Evolutionary conservation across 2,113 vertebrate species (phyloP), one percentile per base, ranked within the genome.

Genomic region (Oncorhynchus nerka): DNA sequence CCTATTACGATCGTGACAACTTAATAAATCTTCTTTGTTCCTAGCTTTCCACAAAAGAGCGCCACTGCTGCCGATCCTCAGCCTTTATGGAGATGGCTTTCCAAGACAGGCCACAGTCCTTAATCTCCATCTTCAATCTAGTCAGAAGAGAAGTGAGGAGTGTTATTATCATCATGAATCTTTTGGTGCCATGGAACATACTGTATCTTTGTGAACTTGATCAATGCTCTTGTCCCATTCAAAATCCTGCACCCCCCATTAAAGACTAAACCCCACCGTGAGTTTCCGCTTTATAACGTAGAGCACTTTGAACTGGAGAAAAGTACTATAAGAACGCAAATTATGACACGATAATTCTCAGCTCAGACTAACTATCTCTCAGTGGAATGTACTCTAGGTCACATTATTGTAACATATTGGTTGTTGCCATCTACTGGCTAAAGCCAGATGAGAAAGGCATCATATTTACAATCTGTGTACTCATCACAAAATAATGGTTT

Each of bases 351-450:
- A 64, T 64, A 11, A n/a, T 64, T 24, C 11, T 22, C 20, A 3
- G 20, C n/a, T 64, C n/a, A 22, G 20, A 22, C 20, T 45, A 45
- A 45, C 39, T 45, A 9, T n/a, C 64, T 12, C 19, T 64, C 61
- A 11, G 22, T 66, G 64, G 64, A 26, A 30, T 26, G 49, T 48
- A 30, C 66, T 30, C 66, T 9, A 20, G 68, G 8, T n/a, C n/a
- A 32, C 9, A 71, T 79, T 82, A 75, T 77, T 9, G 75, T 76
- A 65, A 61, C 74, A 85, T 80, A 89, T 65, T 72, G 73, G 65
- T 83, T 83, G 81, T 84, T 87, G 86, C 86, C 88, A 86, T 82
- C 82, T 90, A 73, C 84, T 85, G 84, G 85, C 65, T 79, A 77
- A 79, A 78, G 70, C 51, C 59, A 67, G 39, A 76, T 71, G 71